Conservation (phyloP, 1,140 invertebrate genomes). For the Drosophila paulistorum region DNA sequence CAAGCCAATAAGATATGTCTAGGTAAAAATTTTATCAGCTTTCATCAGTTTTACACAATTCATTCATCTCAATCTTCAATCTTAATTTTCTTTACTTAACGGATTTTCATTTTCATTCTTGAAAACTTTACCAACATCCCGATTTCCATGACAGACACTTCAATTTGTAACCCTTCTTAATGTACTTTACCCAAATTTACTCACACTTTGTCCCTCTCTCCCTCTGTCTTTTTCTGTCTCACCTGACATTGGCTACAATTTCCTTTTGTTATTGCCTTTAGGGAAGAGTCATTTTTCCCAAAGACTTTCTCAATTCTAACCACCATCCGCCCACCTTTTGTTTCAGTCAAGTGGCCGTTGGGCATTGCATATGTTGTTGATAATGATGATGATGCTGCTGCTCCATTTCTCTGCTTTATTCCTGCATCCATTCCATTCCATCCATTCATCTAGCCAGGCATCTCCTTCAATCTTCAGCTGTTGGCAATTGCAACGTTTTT, state of each 20-base stretch:
- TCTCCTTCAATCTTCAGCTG: constrained; percentile 43
- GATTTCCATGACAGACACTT: constrained; percentile 53
- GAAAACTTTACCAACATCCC: constrained; percentile 14
- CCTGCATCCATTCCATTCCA: constrained; percentile 30
- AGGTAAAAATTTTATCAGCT: too few relatives aligned
- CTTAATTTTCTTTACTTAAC: too few relatives aligned
- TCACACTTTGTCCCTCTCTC: not conserved
- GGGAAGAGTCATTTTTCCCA: constrained; percentile 21
- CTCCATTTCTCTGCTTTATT: constrained; percentile 59
- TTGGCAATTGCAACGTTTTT: constrained; percentile 55
- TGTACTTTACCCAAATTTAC: constrained; percentile 5
- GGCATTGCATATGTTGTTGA: constrained; percentile 44
- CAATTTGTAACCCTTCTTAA: constrained; percentile 29
- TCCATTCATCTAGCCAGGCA: constrained; percentile 7
- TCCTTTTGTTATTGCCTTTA: constrained; percentile 40
- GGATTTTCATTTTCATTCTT: not conserved
- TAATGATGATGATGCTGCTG: constrained; percentile 41
- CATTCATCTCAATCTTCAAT: too few relatives aligned
- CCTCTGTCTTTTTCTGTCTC: too few relatives aligned
- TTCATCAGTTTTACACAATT: too few relatives aligned
- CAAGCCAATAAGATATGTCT: too few relatives aligned
- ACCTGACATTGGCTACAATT: constrained; percentile 16
- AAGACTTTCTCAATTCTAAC: not conserved
- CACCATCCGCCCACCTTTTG: constrained; percentile 41
- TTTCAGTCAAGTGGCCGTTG: constrained; percentile 64